Evolutionary conservation across 2,888 invertebrate species (phyloP), one percentile per base, ranked within the genome.

Genomic region (Andrena camellia): DNA sequence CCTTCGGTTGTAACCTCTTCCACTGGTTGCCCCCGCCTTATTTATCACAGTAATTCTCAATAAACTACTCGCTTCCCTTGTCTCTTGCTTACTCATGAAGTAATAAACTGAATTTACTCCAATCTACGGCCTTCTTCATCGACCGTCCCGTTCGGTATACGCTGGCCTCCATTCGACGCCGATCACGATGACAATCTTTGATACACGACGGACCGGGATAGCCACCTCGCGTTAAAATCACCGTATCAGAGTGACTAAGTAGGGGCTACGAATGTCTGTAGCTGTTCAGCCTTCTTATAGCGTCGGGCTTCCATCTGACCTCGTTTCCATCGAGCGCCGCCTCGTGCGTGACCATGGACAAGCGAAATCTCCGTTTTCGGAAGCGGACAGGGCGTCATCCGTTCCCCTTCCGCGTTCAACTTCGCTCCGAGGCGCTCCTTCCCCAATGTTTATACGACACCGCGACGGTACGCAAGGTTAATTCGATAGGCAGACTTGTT

Each of bases 31-130:
- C 86, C 89, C 88, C 90, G 82, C 86, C 90, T 92, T 92, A 92
- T 92, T 92, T 92, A 92, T 92, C 91, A 89, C 89, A 84, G 91
- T 90, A 91, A 92, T 92, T 92, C 90, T 90, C 91, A 90, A 92
- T 92, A 92, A 92, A 92, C 89, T 88, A 88, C 90, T 89, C 86
- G 89, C 90, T 90, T 90, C 89, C 88, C 90, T 88, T 85, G 86
- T 88, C 87, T 78, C 84, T 82, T 81, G 79, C 84, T 88, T 84
- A 89, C 90, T 85, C 86, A 85, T 85, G 85, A 88, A 90, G 88
- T 86, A 87, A 91, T 90, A 90, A 88, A 90, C 85, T 88, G 90
- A 90, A 91, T 92, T 92, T 89, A 90, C 88, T 89, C 79, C 88
- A 85, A 90, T 88, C 82, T 83, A 77, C 78, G 70, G 66, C 26